These are phyloP conservation scores for Mus spretus DNA, from an alignment of 2,797 vertebrate species.

Conservation along the genomic window DNA sequence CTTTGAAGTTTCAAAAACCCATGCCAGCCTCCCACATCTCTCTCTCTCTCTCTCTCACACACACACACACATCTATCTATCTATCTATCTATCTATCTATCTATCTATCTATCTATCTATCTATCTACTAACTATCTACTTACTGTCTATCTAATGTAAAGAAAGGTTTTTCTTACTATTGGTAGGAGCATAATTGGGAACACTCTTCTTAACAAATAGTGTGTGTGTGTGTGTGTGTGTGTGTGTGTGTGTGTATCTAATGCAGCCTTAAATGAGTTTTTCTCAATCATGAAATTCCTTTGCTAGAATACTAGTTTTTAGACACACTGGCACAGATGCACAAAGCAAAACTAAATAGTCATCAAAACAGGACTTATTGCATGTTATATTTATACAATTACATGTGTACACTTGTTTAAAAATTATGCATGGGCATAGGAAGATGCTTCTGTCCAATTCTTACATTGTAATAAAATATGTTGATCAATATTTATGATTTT, in stretches of 20 bases:
- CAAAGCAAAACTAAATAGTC: slow-evolving; percentile 48
- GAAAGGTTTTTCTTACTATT: neutral
- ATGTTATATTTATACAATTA: neutral
- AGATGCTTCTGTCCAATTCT: neutral
- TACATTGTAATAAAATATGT: slow-evolving; percentile 44
- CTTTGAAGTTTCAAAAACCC: neutral
- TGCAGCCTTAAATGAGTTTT: neutral
- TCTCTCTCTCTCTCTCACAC: neutral
- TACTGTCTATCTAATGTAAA: neutral
- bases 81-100: too few species aligned
- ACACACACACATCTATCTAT: too few species aligned
- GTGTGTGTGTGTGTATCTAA: neutral
- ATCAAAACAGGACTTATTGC: slow-evolving; percentile 20
- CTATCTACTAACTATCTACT: neutral
- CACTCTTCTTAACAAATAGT: neutral
- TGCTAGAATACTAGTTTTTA: slow-evolving; percentile 22
- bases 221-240: too few species aligned
- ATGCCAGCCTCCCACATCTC: neutral
- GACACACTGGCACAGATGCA: neutral
- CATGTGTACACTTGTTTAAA: slow-evolving; percentile 8
- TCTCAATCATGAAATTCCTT: slow-evolving; percentile 12
- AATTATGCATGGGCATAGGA: neutral
- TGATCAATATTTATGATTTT: slow-evolving; percentile 40
- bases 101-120: neutral
- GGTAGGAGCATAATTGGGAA: neutral